A percentile compares a stretch with the other conserved stretches of the same genome.
phyloP scores from a whole-genome alignment of 2,113 vertebrate genomes.

The Carassius gibelio region DNA sequence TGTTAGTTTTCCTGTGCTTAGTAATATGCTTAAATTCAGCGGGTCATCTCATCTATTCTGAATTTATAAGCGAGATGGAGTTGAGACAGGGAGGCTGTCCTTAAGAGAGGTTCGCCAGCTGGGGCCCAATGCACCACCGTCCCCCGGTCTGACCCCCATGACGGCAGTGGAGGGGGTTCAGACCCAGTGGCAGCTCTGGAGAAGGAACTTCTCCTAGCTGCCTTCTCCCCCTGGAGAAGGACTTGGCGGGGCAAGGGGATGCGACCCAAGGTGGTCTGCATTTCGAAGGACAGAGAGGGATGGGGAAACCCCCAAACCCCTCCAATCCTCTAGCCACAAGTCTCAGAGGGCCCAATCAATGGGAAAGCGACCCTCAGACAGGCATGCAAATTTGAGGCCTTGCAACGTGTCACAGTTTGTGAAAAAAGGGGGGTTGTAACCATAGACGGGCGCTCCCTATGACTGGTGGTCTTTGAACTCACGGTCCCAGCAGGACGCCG shows the following conservation, averaged over 20 bases:
- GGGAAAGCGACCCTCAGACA: conserved; percentile 53
- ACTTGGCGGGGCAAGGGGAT: too few species aligned
- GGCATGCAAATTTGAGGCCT: neutral
- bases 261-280: neutral
- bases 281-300: conserved; percentile 5
- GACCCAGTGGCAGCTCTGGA: too few species aligned
- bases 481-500: neutral
- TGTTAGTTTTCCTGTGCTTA: conserved; percentile 63
- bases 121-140: too few species aligned
- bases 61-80: conserved; percentile 31
- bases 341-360: neutral
- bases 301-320: neutral
- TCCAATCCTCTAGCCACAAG: conserved; percentile 21
- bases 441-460: neutral
- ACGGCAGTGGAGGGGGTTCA: neutral
- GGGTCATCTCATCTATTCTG: conserved; percentile 51
- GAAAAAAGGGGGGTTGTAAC: neutral
- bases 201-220: too few species aligned
- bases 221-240: neutral
- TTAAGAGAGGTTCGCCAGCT: too few species aligned
- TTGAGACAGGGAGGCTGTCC: neutral
- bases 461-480: too few species aligned
- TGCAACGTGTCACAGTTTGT: too few species aligned
- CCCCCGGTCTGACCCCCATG: too few species aligned
- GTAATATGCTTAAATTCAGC: conserved; percentile 7